Percentiles rank a stretch among this genome's conserved stretches.
phyloP scores from a whole-genome alignment of 2,797 vertebrate species.

The Cuculus canorus region DNA sequence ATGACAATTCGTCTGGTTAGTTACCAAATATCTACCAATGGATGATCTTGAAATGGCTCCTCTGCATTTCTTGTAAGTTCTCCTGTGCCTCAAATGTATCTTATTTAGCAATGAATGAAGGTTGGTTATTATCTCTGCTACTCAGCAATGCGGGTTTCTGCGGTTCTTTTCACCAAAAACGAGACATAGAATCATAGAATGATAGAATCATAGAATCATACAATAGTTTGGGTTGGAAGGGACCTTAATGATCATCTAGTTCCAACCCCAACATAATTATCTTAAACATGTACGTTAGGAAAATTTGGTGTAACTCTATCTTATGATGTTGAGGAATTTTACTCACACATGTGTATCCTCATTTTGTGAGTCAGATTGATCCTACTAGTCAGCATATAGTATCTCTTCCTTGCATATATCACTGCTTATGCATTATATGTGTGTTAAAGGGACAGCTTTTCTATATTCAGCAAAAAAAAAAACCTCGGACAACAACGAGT shows the following conservation, averaged over 20 bases:
- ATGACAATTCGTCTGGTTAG: background rate
- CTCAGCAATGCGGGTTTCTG: background rate
- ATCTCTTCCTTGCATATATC: background rate
- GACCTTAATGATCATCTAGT: too few species aligned
- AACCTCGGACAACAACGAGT: background rate
- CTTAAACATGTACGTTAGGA: background rate
- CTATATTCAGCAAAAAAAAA: background rate
- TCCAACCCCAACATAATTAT: background rate
- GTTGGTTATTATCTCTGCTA: background rate
- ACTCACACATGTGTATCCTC: background rate
- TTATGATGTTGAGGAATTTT: background rate
- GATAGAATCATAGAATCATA: background rate
- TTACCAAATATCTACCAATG: background rate
- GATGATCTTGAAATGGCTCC: background rate
- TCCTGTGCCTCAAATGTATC: background rate
- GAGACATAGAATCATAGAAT: background rate
- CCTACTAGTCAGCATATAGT: background rate
- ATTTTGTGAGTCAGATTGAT: background rate
- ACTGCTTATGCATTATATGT: fast-evolving
- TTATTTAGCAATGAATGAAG: background rate
- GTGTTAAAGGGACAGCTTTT: background rate
- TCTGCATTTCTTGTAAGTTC: background rate
- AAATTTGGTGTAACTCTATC: background rate
- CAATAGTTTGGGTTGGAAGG: too few species aligned
- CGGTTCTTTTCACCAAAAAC: background rate